A percentile compares a stretch with the other conserved stretches of the same genome.
phyloP scores from a whole-genome alignment of 2,888 invertebrate genomes.

The Tromatobia lineatoria region DNA sequence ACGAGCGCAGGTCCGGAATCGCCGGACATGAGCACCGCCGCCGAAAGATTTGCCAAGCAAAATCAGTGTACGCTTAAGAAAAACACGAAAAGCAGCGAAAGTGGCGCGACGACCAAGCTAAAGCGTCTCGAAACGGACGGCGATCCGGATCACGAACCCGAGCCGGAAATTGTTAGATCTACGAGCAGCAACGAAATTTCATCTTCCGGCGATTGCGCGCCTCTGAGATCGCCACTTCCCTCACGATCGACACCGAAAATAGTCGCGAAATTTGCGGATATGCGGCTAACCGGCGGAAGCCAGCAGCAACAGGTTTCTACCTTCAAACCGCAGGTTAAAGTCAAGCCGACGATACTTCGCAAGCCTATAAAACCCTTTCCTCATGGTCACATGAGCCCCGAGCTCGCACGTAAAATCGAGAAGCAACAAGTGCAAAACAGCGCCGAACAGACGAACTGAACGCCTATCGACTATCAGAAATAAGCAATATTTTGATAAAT shows the following conservation, averaged over 20 bases:
- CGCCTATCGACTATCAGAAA: neutral
- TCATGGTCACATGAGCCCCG: constrained; percentile 84
- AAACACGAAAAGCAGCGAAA: constrained; percentile 86
- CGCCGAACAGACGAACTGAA: constrained; percentile 80
- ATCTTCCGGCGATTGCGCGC: constrained; percentile 70
- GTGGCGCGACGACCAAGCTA: constrained; percentile 67
- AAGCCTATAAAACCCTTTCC: constrained; percentile 88
- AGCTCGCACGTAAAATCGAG: constrained; percentile 83
- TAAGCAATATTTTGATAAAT: neutral
- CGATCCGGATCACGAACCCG: constrained; percentile 69
- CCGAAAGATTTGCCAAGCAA: constrained; percentile 92
- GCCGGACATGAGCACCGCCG: constrained; percentile 90
- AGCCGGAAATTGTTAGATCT: constrained; percentile 79
- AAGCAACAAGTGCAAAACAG: constrained; percentile 82
- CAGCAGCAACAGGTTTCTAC: constrained; percentile 82
- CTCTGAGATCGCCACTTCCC: constrained; percentile 86
- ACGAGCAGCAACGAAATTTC: constrained; percentile 81
- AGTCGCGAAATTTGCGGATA: constrained; percentile 89
- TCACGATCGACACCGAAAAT: constrained; percentile 88
- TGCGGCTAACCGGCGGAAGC: constrained; percentile 88
- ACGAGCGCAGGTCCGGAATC: constrained; percentile 86
- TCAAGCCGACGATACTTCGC: constrained; percentile 93
- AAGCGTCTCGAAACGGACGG: constrained; percentile 71
- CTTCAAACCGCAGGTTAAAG: constrained; percentile 91
- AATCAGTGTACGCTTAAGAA: constrained; percentile 93